Evolutionary conservation across 2,797 vertebrate genomes (phyloP).

Genomic region (Lagocephalus sceleratus): DNA sequence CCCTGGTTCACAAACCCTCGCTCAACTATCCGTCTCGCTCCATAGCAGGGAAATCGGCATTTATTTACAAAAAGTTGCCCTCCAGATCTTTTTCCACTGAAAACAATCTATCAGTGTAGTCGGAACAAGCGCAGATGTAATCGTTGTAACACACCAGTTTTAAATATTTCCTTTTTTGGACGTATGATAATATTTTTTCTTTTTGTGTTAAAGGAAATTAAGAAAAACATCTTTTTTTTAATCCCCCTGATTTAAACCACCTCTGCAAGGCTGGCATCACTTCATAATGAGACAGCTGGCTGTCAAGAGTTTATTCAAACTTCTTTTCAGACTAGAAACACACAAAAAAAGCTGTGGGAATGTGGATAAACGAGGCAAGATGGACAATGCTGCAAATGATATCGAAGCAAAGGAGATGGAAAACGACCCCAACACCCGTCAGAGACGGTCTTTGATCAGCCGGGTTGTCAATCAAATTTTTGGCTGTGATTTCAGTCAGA

Average conservation of each 20-base stretch:
- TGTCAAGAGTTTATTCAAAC: no score
- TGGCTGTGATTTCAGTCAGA: no score
- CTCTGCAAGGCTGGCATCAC: background rate
- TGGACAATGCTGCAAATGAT: no score
- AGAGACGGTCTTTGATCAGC: no score
- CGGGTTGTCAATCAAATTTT: no score
- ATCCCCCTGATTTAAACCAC: background rate
- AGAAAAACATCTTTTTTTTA: background rate
- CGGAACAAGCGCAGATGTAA: constrained; percentile 17
- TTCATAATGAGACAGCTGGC: background rate
- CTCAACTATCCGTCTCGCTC: constrained; percentile 28
- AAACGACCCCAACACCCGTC: no score
- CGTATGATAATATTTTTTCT: background rate
- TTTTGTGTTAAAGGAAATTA: background rate
- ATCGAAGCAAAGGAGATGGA: no score
- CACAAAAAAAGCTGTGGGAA: no score
- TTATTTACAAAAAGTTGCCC: constrained; percentile 14
- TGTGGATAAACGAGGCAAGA: no score
- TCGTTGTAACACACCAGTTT: constrained; percentile 1
- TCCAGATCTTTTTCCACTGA: constrained; percentile 22
- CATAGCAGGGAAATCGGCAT: constrained; percentile 15
- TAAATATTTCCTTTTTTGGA: background rate
- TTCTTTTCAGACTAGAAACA: no score
- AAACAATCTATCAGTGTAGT: constrained; percentile 22
- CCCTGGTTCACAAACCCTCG: constrained; percentile 29